Conservation (phyloP, 2,797 vertebrate genomes). For the Lithobates pipiens region DNA sequence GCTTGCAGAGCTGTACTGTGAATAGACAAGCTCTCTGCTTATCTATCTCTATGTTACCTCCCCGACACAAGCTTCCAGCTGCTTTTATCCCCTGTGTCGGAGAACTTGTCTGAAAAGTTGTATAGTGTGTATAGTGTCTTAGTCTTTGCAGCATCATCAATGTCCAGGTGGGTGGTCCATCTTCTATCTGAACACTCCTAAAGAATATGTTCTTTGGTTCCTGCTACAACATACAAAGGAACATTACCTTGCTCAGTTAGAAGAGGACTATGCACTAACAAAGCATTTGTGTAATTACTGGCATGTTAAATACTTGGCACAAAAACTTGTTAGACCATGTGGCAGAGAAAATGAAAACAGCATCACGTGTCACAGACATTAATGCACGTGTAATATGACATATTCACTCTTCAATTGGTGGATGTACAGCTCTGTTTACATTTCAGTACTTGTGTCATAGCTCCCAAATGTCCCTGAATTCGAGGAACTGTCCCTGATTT, state of each 20-base stretch:
- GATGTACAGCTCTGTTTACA: not conserved
- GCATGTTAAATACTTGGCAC: slow-evolving; percentile 12
- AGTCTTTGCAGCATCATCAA: too few relatives aligned
- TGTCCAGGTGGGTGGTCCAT: too few relatives aligned
- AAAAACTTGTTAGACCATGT: not conserved
- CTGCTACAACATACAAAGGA: not conserved
- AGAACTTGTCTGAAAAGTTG: too few relatives aligned
- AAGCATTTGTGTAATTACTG: not conserved
- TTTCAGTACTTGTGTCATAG: not conserved
- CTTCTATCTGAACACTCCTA: too few relatives aligned
- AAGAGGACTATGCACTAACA: not conserved
- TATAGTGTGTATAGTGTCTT: too few relatives aligned
- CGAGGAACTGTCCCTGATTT: too few relatives aligned
- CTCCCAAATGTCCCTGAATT: too few relatives aligned
- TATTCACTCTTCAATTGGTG: not conserved
- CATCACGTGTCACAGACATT: not conserved
- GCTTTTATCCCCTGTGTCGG: too few relatives aligned
- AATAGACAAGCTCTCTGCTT: too few relatives aligned
- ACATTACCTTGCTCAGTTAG: not conserved
- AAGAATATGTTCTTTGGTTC: not conserved
- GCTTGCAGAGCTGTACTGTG: too few relatives aligned
- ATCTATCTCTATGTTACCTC: too few relatives aligned
- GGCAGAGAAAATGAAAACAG: slow-evolving; percentile 15
- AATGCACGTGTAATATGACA: not conserved
- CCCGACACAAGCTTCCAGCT: too few relatives aligned